phyloP scores from a whole-genome alignment of 1,140 invertebrate species.

The Mizuhopecten yessoensis region DNA sequence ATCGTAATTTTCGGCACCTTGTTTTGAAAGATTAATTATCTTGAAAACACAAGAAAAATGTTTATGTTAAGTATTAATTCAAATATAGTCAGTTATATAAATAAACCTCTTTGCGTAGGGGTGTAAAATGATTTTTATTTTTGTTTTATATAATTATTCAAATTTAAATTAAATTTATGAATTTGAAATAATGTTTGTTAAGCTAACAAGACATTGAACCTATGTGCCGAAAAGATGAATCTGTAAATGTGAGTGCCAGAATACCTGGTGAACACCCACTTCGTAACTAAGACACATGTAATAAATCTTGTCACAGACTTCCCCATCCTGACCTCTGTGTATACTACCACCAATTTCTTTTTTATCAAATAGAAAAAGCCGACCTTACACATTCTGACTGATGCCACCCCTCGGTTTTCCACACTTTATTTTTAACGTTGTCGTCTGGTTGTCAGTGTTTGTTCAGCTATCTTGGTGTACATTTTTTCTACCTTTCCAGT shows the following conservation, averaged over 20 bases:
- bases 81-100: too few relatives aligned
- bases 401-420: background rate
- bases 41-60: too few relatives aligned
- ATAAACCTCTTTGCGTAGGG: too few relatives aligned
- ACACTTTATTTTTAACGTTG: background rate
- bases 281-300: background rate
- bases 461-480: background rate
- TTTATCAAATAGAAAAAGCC: background rate
- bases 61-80: too few relatives aligned
- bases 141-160: too few relatives aligned
- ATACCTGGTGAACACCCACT: conserved; percentile 36
- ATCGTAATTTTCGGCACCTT: too few relatives aligned
- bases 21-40: too few relatives aligned
- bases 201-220: background rate
- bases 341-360: background rate
- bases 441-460: background rate
- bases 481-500: background rate
- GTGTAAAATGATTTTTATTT: too few relatives aligned
- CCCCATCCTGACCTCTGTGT: background rate
- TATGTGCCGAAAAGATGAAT: background rate
- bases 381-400: background rate
- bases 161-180: background rate
- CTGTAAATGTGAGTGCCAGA: background rate
- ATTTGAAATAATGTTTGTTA: background rate
- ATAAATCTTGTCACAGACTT: background rate